Conservation (phyloP, 2,888 invertebrate species). For the Glyphotaelius pellucidus region DNA sequence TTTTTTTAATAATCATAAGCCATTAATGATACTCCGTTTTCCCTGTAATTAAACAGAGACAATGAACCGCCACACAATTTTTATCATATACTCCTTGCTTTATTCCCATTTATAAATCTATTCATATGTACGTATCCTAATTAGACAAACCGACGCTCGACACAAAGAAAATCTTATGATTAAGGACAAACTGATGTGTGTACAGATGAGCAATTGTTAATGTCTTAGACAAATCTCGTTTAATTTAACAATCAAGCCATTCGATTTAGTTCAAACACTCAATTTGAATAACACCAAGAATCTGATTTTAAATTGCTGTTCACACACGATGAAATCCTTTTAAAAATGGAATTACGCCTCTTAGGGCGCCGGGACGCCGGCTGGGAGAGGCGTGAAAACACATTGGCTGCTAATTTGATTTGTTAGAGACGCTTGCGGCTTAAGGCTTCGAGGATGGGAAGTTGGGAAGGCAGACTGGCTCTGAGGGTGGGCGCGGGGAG, state of each 20-base stretch:
- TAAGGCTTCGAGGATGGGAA: neutral
- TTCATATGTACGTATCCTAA: too few relatives aligned
- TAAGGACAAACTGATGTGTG: too few relatives aligned
- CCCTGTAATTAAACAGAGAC: too few relatives aligned
- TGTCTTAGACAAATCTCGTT: neutral
- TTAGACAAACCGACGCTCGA: too few relatives aligned
- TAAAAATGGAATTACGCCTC: constrained; percentile 60
- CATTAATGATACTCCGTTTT: too few relatives aligned
- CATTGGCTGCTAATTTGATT: constrained; percentile 65
- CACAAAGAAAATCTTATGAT: too few relatives aligned
- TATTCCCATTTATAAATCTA: too few relatives aligned
- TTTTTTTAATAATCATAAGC: too few relatives aligned
- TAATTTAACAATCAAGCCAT: neutral
- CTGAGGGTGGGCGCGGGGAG: neutral
- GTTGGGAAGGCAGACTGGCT: neutral
- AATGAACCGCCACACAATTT: too few relatives aligned
- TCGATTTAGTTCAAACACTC: neutral
- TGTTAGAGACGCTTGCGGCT: constrained; percentile 61
- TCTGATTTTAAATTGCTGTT: constrained; percentile 37
- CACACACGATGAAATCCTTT: constrained; percentile 55
- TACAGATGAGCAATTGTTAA: neutral
- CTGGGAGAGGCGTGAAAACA: constrained; percentile 62
- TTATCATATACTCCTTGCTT: too few relatives aligned
- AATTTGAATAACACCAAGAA: constrained; percentile 33
- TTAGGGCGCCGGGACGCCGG: constrained; percentile 51